Percentiles rank a stretch among this genome's conserved stretches.
phyloP scores from a whole-genome alignment of 2,113 vertebrate genomes.

The Rhinoderma darwinii region DNA sequence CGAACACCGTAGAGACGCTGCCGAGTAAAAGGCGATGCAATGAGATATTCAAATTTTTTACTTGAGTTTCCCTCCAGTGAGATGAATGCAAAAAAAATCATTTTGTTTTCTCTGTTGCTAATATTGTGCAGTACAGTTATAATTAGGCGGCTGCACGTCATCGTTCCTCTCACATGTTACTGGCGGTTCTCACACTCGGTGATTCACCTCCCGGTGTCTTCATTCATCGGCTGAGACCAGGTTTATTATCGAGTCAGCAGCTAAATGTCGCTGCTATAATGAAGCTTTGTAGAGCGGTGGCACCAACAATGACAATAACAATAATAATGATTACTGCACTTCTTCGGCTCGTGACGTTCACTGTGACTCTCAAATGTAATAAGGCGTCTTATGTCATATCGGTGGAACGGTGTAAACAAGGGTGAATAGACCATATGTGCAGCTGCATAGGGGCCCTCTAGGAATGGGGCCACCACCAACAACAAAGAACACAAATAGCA shows the following conservation, averaged over 20 bases:
- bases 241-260: conserved; percentile 7
- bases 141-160: not conserved
- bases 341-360: not conserved
- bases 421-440: not conserved
- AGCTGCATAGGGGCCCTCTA: too few relatives aligned
- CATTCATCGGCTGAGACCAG: not conserved
- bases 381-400: not conserved
- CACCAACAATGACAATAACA: not conserved
- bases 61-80: not conserved
- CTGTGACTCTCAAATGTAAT: not conserved
- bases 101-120: not conserved
- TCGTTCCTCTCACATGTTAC: not conserved
- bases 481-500: too few relatives aligned
- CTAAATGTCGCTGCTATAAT: not conserved
- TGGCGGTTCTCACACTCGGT: not conserved
- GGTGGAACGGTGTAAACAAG: not conserved
- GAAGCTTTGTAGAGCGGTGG: not conserved
- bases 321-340: not conserved
- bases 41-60: not conserved
- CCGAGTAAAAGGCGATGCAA: too few relatives aligned
- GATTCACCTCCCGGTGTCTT: not conserved
- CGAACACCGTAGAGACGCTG: too few relatives aligned
- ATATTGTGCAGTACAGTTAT: not conserved
- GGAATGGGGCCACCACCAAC: too few relatives aligned
- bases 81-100: not conserved